A percentile compares a stretch with the other conserved stretches of the same genome.
Evolutionary conservation across 2,797 vertebrate species (phyloP).

Genomic region (Tarsius wallacei): DNA sequence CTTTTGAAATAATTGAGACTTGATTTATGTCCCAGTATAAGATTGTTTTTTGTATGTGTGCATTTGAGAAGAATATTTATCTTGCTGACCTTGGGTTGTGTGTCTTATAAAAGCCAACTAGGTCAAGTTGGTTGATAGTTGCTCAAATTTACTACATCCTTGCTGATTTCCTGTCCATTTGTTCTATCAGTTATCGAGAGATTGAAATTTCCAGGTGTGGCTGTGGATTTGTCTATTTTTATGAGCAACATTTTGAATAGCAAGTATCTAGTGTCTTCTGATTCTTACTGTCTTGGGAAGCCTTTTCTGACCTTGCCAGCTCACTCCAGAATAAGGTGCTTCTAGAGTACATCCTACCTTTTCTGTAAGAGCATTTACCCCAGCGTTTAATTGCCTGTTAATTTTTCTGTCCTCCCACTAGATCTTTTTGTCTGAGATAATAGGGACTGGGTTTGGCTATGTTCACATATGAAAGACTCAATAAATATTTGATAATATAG

Average conservation of each 20-base stretch:
- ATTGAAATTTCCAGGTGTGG: neutral
- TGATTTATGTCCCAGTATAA: neutral
- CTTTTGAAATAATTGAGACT: slow-evolving; percentile 12
- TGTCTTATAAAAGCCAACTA: neutral
- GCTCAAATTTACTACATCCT: neutral
- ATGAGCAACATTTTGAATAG: neutral
- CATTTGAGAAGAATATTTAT: neutral
- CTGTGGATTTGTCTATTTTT: neutral
- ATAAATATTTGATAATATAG: slow-evolving; percentile 32
- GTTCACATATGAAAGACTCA: neutral
- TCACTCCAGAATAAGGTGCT: neutral
- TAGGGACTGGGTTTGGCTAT: neutral
- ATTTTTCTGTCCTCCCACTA: neutral
- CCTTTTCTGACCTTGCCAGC: neutral
- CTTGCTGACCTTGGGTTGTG: neutral
- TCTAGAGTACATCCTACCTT: neutral
- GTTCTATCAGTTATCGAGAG: neutral
- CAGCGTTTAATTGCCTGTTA: neutral
- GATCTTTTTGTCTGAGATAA: neutral
- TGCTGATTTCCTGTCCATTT: neutral
- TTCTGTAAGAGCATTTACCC: neutral
- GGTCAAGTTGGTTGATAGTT: neutral
- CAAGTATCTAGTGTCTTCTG: neutral
- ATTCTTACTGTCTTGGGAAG: neutral
- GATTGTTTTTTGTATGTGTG: neutral